Evolutionary conservation across 2,797 vertebrate genomes (phyloP), one percentile per base, ranked within the genome.

Genomic region (Chelon labrosus): DNA sequence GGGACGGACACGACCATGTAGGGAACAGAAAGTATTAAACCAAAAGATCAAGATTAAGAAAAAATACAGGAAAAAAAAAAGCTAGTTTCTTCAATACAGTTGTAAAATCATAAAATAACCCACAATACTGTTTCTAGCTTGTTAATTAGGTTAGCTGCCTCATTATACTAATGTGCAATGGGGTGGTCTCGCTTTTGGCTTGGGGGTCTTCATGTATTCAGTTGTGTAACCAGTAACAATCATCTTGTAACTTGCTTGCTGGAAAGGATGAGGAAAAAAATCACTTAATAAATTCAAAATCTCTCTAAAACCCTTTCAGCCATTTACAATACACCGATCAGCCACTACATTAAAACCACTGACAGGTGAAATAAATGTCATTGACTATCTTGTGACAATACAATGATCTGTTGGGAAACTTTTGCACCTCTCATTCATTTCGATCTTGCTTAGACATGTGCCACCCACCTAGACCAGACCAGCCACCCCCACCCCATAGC

Each of bases 11-110:
- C 22, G 47, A 44, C 22, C 75, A 38, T 60, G 55, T 13, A 41
- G 66, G 73, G 75, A 75, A 79, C 72, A 77, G 51, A 77, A 70
- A 39, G 64, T 67, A 59, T 70, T 38, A 53, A 69, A 63, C 42
- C 42, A 53, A 51, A 69, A 53, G 39, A 35, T 59, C 42, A 14
- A 65, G 35, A 56, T 62, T 27, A 16, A 53, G 31, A 73, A 38
- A 56, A 54, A 51, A 55, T 27, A 27, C 2, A 27, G 25, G 25
- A 27, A 4, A 25, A 71, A 39, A 56, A 52, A 47, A 46, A 73
- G 51, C 3, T 13, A 16, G 13, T 59, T 39, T 63, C 14, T 65
- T 60, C 2, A 49, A 7, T 57, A 0, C 17, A 11, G 46, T 53
- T 63, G 12, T 35, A 11, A 58, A 49, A 37, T 14, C 11, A 46